These are phyloP conservation scores for Nicator chloris DNA, from an alignment of 2,113 vertebrate genomes.

Conservation along the genomic window DNA sequence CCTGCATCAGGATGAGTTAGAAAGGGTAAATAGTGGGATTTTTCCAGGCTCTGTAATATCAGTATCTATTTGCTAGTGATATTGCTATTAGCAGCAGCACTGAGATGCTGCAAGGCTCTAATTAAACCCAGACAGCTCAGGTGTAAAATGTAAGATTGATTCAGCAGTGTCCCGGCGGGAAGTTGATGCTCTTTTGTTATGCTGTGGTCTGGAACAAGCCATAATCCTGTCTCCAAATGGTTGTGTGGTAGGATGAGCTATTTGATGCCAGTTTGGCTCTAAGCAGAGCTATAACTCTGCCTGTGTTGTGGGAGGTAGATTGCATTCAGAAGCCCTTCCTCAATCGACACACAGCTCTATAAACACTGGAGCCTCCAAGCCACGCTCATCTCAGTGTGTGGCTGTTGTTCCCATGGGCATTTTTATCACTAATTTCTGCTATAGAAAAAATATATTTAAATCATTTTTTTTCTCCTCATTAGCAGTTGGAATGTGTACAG, in stretches of 20 bases:
- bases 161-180: neutral
- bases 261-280: constrained; percentile 23
- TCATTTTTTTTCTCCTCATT: neutral
- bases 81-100: neutral
- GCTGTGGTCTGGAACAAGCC: neutral
- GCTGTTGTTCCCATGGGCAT: neutral
- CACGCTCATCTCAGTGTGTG: neutral
- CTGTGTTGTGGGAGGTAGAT: neutral
- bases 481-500: neutral
- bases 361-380: neutral
- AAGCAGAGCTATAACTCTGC: constrained; percentile 30
- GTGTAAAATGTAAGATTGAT: constrained; percentile 44
- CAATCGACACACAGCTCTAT: neutral
- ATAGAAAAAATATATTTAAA: neutral
- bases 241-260: constrained; percentile 10
- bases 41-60: neutral
- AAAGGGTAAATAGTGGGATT: neutral
- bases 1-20: neutral
- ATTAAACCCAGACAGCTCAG: constrained; percentile 29
- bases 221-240: neutral
- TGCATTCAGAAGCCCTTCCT: neutral
- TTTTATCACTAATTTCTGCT: neutral
- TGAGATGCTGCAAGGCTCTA: neutral
- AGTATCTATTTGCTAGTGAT: neutral
- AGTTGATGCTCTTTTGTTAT: neutral